A percentile compares a stretch with the other conserved stretches of the same genome.
Conservation (phyloP, 2,113 vertebrate genomes). For the Lutjanus erythropterus region DNA sequence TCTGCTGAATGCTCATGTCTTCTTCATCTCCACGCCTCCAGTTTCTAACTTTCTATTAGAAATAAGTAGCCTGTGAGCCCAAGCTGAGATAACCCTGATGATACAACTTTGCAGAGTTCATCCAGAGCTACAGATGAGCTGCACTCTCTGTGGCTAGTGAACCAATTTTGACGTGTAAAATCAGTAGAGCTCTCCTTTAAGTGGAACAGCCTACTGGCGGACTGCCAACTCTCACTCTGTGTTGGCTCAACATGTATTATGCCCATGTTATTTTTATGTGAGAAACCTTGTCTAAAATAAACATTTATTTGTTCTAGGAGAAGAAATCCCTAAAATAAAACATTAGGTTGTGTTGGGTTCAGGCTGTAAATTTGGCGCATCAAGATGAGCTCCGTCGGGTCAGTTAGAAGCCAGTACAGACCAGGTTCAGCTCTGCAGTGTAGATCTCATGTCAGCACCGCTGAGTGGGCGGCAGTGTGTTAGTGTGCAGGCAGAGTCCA, state of each 20-base stretch:
- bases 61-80: neutral
- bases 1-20: too few species aligned
- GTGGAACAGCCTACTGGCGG: neutral
- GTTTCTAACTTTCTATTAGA: neutral
- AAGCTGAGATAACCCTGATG: neutral
- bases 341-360: neutral
- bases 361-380: neutral
- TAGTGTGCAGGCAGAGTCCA: neutral
- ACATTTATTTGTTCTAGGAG: too few species aligned
- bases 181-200: neutral
- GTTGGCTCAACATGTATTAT: too few species aligned
- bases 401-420: neutral
- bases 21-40: too few species aligned
- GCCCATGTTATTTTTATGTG: too few species aligned
- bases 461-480: neutral
- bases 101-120: neutral
- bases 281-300: neutral
- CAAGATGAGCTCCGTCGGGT: neutral
- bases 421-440: neutral
- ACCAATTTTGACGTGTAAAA: neutral
- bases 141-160: neutral
- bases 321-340: neutral
- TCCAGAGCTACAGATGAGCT: neutral
- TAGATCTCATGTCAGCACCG: neutral
- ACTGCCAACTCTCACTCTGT: neutral